Base-by-base conservation (phyloP, 2,113 vertebrate genomes). In the Clarias batrachus region DNA sequence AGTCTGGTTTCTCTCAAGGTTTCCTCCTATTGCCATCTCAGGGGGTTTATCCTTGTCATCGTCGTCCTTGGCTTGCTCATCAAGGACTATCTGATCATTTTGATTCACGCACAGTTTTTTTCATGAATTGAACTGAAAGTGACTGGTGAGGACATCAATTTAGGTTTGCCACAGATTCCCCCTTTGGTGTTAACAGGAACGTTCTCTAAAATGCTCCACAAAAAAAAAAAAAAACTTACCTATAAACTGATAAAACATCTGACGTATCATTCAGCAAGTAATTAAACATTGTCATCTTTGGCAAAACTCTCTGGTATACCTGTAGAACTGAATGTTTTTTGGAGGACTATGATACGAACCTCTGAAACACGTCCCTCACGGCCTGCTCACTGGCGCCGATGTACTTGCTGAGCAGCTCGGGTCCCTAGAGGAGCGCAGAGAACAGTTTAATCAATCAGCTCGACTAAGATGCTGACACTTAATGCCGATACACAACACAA, bases 391-490 rank as follows among this genome's bases (percentile, higher is more conserved):
- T 99, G 57, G 98, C 97, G 91, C 98, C 98, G 86, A 99, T 98
- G 87, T 99, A 99, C 93, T 99, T 99, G 92, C 97, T 99, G 84
- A 99, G 96, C 30, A 99, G 96, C 90, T 99, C 98, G 70, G 98
- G 98, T 33, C 98, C 98, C 98, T 99, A 82, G 71, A 56, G 76
- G 82, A 90, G 68, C 76, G 82, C 71, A 76, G 33, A 62, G n/a
- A 65, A 70, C 37, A 57, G 30, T 1, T 52, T 65, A 78, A 59
- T 84, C 60, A 14, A 27, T 77, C 27, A 17, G 48, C 14, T 33
- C 21, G 33, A n/a, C 57, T 41, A 30, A 41, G 57, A 85, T 59
- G 33, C 30, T 33, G 11, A 68, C 1, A 9, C 11, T 30, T 54
- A 37, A 66, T 17, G 52, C 27, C 10, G 7, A 65, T 73, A 37